Base-by-base conservation (phyloP, 2,888 invertebrate species). In the Aelia acuminata region DNA sequence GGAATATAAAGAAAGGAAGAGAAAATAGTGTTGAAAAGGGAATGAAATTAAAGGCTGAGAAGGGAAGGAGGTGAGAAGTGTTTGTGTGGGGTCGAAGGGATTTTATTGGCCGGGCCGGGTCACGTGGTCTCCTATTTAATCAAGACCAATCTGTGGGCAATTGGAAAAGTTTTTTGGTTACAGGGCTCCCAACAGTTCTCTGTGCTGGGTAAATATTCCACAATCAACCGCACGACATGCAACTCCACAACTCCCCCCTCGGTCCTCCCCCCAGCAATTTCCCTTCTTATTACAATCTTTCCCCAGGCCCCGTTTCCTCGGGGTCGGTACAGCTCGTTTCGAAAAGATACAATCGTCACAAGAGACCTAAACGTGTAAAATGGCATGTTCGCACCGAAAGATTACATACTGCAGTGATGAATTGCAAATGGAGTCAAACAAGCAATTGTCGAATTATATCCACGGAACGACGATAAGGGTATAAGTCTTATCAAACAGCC, bases 71-170 rank as follows among this genome's bases (percentile, higher is more conserved):
- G 80, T 80, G 80, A 80, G 80, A 80, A 47, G 87, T 86, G 86
- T 53, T 48, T 75, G 87, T 80, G 87, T 80, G 57, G 87, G 87
- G 70, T 80, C 48, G 84, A 75, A 84, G 84, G 87, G 87, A 84
- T 84, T 87, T 84, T 84, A 63, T 88, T 84, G 85, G 84, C 53
- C 43, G n/a, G 63, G 39, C 84, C 22, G 15, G 88, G 88, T 84
- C 85, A 85, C 70, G 85, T 85, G 85, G 88, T 85, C 84, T 85
- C 88, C 89, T 90, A 89, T 90, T 90, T 90, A 90, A 90, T 90
- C 89, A 90, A 89, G 88, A 89, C 88, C 89, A 90, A 90, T 90
- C 89, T 90, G 88, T 89, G 88, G 89, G 89, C 89, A 90, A 90
- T 90, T 90, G 89, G 89, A 90, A 90, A 90, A 90, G 89, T 90